phyloP scores from a whole-genome alignment of 2,797 vertebrate genomes.

The Synaphobranchus kaupii region DNA sequence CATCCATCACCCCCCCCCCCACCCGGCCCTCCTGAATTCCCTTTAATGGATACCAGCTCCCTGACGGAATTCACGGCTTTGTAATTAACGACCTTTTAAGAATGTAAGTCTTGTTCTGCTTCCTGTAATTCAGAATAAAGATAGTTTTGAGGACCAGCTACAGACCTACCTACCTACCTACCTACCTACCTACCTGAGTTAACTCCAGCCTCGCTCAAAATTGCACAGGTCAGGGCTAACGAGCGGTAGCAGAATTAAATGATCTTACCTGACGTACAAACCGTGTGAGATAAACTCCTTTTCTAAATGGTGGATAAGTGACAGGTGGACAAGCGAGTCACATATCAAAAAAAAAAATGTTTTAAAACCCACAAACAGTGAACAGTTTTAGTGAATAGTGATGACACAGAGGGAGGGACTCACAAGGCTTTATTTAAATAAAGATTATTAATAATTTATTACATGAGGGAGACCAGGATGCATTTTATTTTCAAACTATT shows the following conservation, averaged over 20 bases:
- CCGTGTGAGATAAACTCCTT: background rate
- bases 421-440: background rate
- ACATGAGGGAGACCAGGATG: background rate
- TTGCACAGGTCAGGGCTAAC: background rate
- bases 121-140: background rate
- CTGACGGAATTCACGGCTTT: background rate
- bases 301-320: background rate
- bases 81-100: constrained; percentile 3
- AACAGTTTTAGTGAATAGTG: background rate
- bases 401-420: background rate
- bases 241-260: background rate
- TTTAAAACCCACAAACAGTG: too few species aligned
- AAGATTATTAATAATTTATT: background rate
- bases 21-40: background rate
- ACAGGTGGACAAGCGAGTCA: background rate
- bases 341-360: background rate
- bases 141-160: background rate
- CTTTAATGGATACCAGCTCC: constrained; percentile 1
- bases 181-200: background rate
- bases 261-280: background rate
- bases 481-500: background rate
- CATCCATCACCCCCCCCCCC: background rate
- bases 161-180: background rate
- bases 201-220: background rate
- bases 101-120: background rate